Evolutionary conservation across 2,113 vertebrate genomes (phyloP).

Genomic region (Nyctereutes procyonoides): DNA sequence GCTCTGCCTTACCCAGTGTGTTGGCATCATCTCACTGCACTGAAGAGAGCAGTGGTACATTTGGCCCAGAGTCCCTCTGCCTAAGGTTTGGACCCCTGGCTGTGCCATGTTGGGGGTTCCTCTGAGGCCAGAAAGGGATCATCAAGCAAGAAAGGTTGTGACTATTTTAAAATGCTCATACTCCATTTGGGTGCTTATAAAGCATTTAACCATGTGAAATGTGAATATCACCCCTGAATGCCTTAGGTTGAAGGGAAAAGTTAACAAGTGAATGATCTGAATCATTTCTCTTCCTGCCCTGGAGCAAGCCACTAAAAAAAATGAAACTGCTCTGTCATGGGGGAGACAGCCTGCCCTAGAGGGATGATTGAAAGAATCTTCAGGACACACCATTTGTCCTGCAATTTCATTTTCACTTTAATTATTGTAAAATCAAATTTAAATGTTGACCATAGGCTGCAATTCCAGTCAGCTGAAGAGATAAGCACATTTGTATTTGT

Average conservation of each 20-base stretch:
- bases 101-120: neutral
- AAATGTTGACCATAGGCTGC: neutral
- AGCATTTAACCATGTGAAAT: conserved; percentile 22
- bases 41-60: neutral
- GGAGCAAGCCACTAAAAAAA: conserved; percentile 17
- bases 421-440: conserved; percentile 6
- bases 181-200: neutral
- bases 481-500: neutral
- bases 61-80: neutral
- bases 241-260: neutral
- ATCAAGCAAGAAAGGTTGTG: neutral
- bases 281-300: conserved; percentile 11
- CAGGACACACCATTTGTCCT: neutral
- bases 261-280: conserved; percentile 34
- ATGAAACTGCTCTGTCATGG: neutral
- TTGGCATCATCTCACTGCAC: neutral
- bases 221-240: neutral
- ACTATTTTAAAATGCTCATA: neutral
- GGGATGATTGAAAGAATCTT: neutral
- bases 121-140: neutral
- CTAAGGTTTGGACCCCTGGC: neutral
- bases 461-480: neutral
- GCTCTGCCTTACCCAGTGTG: neutral
- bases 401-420: conserved; percentile 30
- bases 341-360: neutral